A percentile compares a stretch with the other conserved stretches of the same genome.
phyloP scores from a whole-genome alignment of 1,140 invertebrate species.

The Heliconius congener region DNA sequence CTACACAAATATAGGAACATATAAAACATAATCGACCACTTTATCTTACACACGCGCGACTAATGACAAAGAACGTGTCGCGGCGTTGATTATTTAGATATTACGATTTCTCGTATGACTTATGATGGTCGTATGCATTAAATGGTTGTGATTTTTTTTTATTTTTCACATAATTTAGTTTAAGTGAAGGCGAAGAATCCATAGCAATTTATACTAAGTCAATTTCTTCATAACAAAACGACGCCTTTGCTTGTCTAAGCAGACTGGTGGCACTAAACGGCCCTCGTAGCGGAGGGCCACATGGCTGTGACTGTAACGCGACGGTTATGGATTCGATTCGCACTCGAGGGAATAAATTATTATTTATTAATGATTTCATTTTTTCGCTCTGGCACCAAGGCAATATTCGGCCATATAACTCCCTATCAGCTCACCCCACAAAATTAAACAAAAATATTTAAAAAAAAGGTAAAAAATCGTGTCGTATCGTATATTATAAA shows the following conservation, averaged over 20 bases:
- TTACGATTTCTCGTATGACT: conserved; percentile 16
- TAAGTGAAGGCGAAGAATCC: too few relatives aligned
- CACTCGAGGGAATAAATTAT: too few relatives aligned
- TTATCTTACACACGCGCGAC: conserved; percentile 37
- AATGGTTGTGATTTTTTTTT: not conserved
- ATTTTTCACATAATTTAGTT: not conserved
- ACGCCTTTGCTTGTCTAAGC: too few relatives aligned
- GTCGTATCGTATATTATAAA: conserved; percentile 30
- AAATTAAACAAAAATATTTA: not conserved
- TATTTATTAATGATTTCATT: too few relatives aligned
- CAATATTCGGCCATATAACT: too few relatives aligned
- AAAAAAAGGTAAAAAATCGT: not conserved
- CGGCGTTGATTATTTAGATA: conserved; percentile 26
- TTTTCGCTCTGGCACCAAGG: too few relatives aligned
- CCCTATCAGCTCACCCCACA: too few relatives aligned
- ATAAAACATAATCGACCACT: conserved; percentile 39
- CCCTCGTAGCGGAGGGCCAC: too few relatives aligned
- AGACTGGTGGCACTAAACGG: too few relatives aligned
- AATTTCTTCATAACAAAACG: too few relatives aligned
- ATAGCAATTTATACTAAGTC: not conserved
- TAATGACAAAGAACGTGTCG: conserved; percentile 35
- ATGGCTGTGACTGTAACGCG: too few relatives aligned
- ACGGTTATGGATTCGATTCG: too few relatives aligned
- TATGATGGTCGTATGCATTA: not conserved
- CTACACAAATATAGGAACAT: conserved; percentile 25